These are phyloP conservation scores for Propithecus deckenii DNA, from an alignment of 2,797 vertebrate species.

Conservation along the genomic window DNA sequence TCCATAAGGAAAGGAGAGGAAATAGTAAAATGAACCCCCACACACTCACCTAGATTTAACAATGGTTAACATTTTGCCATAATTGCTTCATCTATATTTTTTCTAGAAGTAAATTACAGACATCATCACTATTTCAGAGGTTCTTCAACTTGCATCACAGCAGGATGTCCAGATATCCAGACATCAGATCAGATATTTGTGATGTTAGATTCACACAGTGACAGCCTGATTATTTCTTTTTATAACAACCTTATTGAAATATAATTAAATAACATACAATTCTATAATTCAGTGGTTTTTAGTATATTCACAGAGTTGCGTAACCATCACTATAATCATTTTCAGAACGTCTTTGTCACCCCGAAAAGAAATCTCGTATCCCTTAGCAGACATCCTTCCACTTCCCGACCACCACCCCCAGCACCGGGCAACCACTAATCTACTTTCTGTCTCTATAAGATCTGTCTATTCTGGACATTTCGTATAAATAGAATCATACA, in stretches of 20 bases:
- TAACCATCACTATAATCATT: background rate
- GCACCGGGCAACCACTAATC: background rate
- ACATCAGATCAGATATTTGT: background rate
- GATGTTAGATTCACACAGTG: background rate
- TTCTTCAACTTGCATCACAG: background rate
- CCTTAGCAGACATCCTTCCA: background rate
- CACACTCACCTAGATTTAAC: background rate
- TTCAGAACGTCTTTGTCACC: background rate
- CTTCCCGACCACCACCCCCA: background rate
- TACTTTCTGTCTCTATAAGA: background rate
- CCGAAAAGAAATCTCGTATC: background rate
- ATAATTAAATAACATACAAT: background rate
- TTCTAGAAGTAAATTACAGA: background rate
- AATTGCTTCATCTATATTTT: background rate
- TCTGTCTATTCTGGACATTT: background rate
- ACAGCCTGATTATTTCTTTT: background rate
- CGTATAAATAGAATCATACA: background rate
- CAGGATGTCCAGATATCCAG: background rate
- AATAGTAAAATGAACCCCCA: background rate
- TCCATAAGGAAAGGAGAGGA: background rate
- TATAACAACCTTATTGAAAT: background rate
- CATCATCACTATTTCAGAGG: background rate
- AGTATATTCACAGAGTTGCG: background rate
- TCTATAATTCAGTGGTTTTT: background rate
- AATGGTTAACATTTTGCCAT: background rate